phyloP scores from a whole-genome alignment of 2,888 invertebrate genomes.

The Drosophila emarginata region DNA sequence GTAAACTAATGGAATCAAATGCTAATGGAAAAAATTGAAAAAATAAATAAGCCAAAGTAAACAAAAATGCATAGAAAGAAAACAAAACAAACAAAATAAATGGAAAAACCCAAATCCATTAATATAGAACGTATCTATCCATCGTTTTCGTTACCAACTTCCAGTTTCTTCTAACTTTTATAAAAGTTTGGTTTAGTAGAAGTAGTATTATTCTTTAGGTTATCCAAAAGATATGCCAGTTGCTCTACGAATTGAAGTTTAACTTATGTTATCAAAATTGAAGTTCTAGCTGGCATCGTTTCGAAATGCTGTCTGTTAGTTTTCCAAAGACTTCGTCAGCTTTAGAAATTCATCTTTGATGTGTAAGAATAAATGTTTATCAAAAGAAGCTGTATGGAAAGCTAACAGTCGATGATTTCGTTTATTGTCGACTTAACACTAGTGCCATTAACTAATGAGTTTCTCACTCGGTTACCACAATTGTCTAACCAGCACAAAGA shows the following conservation, averaged over 20 bases:
- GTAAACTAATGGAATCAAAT: conserved; percentile 23
- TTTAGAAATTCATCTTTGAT: background rate
- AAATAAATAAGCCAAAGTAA: conserved; percentile 19
- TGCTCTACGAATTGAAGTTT: background rate
- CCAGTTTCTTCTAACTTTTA: background rate
- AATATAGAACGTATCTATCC: background rate
- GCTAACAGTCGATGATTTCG: no score
- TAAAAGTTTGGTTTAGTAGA: background rate
- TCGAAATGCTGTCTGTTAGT: background rate
- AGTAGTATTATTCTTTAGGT: background rate
- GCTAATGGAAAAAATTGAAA: conserved; percentile 33
- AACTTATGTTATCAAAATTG: background rate
- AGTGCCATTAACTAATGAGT: no score
- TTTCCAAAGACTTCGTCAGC: background rate
- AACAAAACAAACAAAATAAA: background rate
- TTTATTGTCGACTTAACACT: no score
- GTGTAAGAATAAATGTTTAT: no score
- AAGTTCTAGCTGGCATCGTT: background rate
- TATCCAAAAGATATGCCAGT: background rate
- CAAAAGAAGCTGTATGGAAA: no score
- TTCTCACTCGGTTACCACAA: no score
- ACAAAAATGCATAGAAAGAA: background rate
- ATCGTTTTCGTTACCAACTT: background rate
- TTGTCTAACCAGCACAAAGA: no score
- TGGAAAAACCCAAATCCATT: background rate